Evolutionary conservation across 2,113 vertebrate species (phyloP).

Genomic region (Muscicapa adusta): DNA sequence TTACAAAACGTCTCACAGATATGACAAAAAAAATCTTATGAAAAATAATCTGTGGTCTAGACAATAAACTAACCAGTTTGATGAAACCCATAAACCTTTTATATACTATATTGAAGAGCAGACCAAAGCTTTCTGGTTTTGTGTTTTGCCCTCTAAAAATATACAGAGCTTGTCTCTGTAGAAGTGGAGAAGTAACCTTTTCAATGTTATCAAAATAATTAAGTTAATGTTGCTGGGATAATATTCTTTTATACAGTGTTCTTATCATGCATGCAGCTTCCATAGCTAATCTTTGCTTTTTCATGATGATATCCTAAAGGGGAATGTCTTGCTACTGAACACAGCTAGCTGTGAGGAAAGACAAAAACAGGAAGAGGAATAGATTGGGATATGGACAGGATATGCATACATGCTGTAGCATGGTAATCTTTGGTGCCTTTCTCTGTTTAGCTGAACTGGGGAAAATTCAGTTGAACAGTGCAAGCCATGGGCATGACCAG

Average conservation of each 20-base stretch:
- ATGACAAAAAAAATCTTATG: slow-evolving; percentile 40
- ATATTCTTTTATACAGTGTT: background rate
- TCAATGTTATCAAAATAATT: slow-evolving; percentile 5
- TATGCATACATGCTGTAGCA: background rate
- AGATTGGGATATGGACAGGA: fast-evolving
- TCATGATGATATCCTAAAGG: background rate
- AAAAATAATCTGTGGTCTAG: slow-evolving; percentile 50
- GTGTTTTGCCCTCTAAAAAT: background rate
- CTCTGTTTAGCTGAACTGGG: background rate
- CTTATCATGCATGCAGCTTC: background rate
- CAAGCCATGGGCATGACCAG: background rate
- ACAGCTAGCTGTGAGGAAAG: background rate
- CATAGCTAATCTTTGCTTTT: background rate
- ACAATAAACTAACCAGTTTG: slow-evolving; percentile 41
- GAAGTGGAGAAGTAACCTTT: slow-evolving; percentile 4
- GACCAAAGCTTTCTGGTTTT: background rate
- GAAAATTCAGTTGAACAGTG: background rate
- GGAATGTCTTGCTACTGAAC: background rate
- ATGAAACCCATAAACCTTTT: slow-evolving; percentile 49
- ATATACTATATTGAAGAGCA: background rate
- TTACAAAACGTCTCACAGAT: slow-evolving; percentile 5
- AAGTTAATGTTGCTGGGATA: background rate
- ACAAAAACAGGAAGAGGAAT: background rate
- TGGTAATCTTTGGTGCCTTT: background rate
- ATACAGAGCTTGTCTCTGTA: background rate